Evolutionary conservation across 2,113 vertebrate genomes (phyloP), one percentile per base, ranked within the genome.

Genomic region (Pterophyllum scalare): DNA sequence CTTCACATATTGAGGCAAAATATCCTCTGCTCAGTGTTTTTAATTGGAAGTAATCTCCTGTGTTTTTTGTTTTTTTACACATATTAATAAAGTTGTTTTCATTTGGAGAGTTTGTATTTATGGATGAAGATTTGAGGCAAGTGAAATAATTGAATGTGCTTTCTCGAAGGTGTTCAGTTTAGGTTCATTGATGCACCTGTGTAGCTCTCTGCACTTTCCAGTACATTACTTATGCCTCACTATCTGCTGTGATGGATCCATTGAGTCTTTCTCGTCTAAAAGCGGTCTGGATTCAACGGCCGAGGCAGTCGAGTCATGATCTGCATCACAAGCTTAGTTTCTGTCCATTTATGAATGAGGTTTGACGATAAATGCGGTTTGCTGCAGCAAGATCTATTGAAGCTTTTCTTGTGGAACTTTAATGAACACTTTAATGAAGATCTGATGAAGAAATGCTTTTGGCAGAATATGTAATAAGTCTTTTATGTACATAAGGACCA

Each of bases 321-420:
- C 75, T 83, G 58, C 92, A 64, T 90, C 89, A 85, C 46, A 72
- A 26, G 26, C 67, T 33, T 72, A 31, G 46, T 49, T 82, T 49
- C 46, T 74, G 61, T 70, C 78, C 52, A 65, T 76, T 70, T 62
- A 58, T 75, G 46, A 40, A 38, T 76, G 67, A 60, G 31, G 14
- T 87, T 79, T 85, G 65, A 40, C 38, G 22, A 78, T 46, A 84
- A 77, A 59, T 60, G 26, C 38, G 20, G 56, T 60, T 31, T 13
- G 20, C n/a, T 13, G 7, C 22, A 35, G 56, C 43, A 65, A 79
- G 59, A 59, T 54, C 81, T 85, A 60, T 46, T 12, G 17, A 26
- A 20, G 24, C 46, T 72, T 72, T 72, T 49, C 67, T 14, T 72
- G 67, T 52, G 67, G 67, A 72, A n/a, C 26, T 31, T 72, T 14